Evolutionary conservation across 2,797 vertebrate genomes (phyloP).

Genomic region (Sebastes aleutianus): DNA sequence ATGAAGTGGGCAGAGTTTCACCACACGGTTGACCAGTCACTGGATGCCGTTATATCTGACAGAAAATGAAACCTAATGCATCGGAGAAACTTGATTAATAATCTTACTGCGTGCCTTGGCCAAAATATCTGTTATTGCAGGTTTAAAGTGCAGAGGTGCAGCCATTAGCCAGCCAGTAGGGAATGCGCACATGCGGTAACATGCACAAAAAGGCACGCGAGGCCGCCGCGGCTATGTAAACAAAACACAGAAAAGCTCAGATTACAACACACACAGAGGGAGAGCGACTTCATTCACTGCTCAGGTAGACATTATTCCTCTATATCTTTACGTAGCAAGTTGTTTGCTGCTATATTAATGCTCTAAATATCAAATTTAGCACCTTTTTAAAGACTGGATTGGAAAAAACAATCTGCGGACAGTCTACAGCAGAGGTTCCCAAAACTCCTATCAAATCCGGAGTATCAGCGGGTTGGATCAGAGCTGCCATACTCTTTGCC

Average conservation of each 20-base stretch:
- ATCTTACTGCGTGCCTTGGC: neutral
- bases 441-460: neutral
- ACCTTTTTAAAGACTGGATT: neutral
- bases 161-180: too few species aligned
- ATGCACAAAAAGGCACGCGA: too few species aligned
- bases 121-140: neutral
- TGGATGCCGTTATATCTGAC: neutral
- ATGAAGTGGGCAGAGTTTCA: conserved; percentile 14
- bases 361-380: neutral
- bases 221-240: too few species aligned
- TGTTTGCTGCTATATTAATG: neutral
- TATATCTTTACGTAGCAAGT: neutral
- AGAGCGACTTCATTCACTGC: neutral
- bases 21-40: conserved; percentile 6
- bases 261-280: too few species aligned
- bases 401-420: neutral
- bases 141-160: neutral
- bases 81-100: neutral
- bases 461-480: neutral
- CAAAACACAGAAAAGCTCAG: too few species aligned
- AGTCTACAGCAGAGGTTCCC: neutral
- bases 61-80: neutral
- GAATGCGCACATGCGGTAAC: too few species aligned
- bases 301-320: neutral
- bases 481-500: neutral